phyloP scores from a whole-genome alignment of 2,888 invertebrate species.

The Polymixis flavicincta region DNA sequence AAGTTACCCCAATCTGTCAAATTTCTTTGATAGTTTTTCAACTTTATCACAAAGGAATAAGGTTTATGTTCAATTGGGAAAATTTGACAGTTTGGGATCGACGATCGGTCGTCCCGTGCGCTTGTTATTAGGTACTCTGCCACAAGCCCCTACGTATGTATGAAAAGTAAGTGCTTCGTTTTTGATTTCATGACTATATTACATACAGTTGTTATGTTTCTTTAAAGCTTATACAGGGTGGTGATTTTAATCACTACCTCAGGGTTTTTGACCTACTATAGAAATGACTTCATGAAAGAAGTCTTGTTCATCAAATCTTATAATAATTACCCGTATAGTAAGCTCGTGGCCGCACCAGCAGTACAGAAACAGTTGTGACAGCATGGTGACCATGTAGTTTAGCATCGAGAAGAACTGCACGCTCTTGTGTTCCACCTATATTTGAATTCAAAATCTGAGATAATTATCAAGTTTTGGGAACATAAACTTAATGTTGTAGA shows the following conservation, averaged over 20 bases:
- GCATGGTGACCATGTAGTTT: slow-evolving; percentile 86
- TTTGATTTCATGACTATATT: not conserved
- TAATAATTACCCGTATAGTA: slow-evolving; percentile 79
- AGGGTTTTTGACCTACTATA: not conserved
- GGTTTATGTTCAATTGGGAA: too few species aligned
- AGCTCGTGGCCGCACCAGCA: slow-evolving; percentile 90
- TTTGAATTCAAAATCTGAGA: not conserved
- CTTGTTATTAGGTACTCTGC: too few species aligned
- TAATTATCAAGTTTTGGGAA: not conserved
- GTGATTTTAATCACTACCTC: not conserved
- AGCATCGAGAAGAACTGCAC: slow-evolving; percentile 85
- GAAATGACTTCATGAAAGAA: not conserved
- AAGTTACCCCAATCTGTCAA: too few species aligned
- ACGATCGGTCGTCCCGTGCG: too few species aligned
- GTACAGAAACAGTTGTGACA: slow-evolving; percentile 88
- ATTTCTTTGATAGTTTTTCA: too few species aligned
- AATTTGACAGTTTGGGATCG: too few species aligned
- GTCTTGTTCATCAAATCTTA: not conserved
- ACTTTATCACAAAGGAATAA: too few species aligned
- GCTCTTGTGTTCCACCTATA: slow-evolving; percentile 80
- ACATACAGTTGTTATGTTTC: not conserved
- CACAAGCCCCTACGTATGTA: too few species aligned
- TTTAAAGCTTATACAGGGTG: not conserved
- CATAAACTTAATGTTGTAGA: not conserved
- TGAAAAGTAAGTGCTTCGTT: not conserved